Percentiles rank a stretch among this genome's conserved stretches.
These are phyloP conservation scores for Drosophila oshimai DNA, from an alignment of 1,140 invertebrate genomes.

Conservation along the genomic window DNA sequence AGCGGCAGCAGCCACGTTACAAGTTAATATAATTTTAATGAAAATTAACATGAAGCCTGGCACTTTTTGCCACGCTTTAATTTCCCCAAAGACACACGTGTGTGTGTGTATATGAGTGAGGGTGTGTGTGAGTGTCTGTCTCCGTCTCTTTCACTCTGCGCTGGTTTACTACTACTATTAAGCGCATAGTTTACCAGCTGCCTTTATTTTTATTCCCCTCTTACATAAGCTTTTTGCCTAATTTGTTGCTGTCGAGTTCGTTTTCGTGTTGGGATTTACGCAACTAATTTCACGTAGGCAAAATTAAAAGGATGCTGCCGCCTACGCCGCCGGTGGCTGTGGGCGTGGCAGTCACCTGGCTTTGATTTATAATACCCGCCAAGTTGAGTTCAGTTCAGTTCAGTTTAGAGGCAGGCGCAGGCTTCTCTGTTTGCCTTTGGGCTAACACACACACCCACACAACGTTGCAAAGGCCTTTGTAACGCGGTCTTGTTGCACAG, in stretches of 20 bases:
- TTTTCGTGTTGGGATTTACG: conserved; percentile 80
- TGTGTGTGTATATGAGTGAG: not conserved
- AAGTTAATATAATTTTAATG: conserved; percentile 81
- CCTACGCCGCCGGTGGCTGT: not conserved
- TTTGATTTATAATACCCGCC: conserved; percentile 70
- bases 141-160: conserved; percentile 19
- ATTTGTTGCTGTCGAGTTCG: conserved; percentile 67
- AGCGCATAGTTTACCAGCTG: conserved; percentile 66
- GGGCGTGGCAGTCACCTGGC: conserved; percentile 34
- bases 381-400: not conserved
- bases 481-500: conserved; percentile 39
- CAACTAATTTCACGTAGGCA: conserved; percentile 76
- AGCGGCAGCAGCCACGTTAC: conserved; percentile 61
- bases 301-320: conserved; percentile 58
- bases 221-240: conserved; percentile 62
- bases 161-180: conserved; percentile 66
- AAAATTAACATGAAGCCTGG: conserved; percentile 79
- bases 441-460: not conserved
- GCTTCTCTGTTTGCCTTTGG: conserved; percentile 28
- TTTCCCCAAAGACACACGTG: conserved; percentile 66
- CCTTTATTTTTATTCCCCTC: conserved; percentile 59
- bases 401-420: not conserved
- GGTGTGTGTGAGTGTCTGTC: not conserved
- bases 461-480: conserved; percentile 42
- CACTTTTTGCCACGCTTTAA: conserved; percentile 78